Evolutionary conservation across 1,140 invertebrate species (phyloP).

Genomic region (Bombus turneri): DNA sequence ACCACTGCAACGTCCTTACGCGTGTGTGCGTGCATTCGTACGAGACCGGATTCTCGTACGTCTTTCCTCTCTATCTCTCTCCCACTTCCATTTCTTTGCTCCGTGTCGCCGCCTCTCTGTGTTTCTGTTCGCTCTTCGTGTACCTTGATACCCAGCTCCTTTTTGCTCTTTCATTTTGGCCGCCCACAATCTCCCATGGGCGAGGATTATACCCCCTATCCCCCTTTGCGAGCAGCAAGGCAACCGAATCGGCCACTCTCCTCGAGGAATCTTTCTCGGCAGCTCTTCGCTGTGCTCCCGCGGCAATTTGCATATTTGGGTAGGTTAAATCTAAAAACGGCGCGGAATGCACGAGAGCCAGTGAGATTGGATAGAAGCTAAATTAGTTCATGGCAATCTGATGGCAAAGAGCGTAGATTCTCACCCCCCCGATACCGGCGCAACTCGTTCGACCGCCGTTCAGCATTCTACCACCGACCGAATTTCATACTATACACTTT

Average conservation of each 20-base stretch:
- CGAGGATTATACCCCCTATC: slow-evolving; percentile 77
- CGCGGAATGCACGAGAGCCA: slow-evolving; percentile 64
- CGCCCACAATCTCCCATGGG: slow-evolving; percentile 78
- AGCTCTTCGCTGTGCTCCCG: slow-evolving; percentile 57
- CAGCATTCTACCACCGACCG: too few relatives aligned
- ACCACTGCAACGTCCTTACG: slow-evolving; percentile 3
- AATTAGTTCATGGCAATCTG: slow-evolving; percentile 69
- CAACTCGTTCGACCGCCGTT: background rate
- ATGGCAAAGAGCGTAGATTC: slow-evolving; percentile 50
- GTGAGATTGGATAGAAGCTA: slow-evolving; percentile 69
- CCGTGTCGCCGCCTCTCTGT: too few relatives aligned
- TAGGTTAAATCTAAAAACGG: slow-evolving; percentile 71
- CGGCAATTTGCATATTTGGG: slow-evolving; percentile 81
- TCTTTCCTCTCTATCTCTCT: background rate
- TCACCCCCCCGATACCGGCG: background rate
- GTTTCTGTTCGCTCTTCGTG: background rate
- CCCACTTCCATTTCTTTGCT: background rate
- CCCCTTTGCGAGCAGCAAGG: slow-evolving; percentile 20
- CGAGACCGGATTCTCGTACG: slow-evolving; percentile 20
- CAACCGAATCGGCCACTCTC: slow-evolving; percentile 66
- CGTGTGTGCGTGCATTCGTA: slow-evolving; percentile 45
- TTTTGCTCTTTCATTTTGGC: slow-evolving; percentile 77
- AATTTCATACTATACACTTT: background rate
- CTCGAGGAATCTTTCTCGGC: slow-evolving; percentile 62
- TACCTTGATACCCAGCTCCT: slow-evolving; percentile 51